Evolutionary conservation across 2,888 invertebrate species (phyloP), one percentile per base, ranked within the genome.

Genomic region (Syritta pipiens): DNA sequence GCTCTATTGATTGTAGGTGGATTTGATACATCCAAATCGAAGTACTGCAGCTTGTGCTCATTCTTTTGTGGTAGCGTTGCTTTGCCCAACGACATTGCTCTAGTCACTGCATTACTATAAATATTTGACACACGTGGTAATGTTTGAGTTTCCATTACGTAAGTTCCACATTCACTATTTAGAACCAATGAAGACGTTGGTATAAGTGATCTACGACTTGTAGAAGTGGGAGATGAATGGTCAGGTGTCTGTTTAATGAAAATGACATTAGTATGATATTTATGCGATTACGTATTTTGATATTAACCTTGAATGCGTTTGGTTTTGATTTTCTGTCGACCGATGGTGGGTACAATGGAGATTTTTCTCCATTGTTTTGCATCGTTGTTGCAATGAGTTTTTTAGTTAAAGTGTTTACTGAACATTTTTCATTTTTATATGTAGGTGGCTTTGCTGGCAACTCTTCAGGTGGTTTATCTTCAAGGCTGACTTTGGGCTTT

Each of bases 21-120:
- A 82, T 94, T 89, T 19, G 87, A 83, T 14, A 88, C 91, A 88
- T 96, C 96, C 81, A 97, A 90, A 89, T 97, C 97, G 81, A 97
- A 91, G 89, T 97, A 97, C 85, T 97, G 96, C 83, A 95, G 88
- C 81, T 89, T 87, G 44, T 87, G 88, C 63, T 87, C 86, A 9
- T 85, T 71, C 84, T 83, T 85, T 60, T 75, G 79, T 0, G 81
- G 49, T 9, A 82, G 74, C 1, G 81, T 81, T 17, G 81, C 24
- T 37, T 81, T 74, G n/a, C 65, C 67, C 1, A 57, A 65, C 0
- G 68, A 75, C 65, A 44, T 75, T 22, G 81, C 57, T 1, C 68
- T 35, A 30, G 51, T 74, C 1, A 74, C 35, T 28, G 81, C 69
- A 40, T 75, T 81, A 20, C 68, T 63, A 19, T 81, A 81, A 53